Percentiles rank a stretch among this genome's conserved stretches.
Conservation (phyloP, 2,797 vertebrate species). For the Atherinosoma microstoma region DNA sequence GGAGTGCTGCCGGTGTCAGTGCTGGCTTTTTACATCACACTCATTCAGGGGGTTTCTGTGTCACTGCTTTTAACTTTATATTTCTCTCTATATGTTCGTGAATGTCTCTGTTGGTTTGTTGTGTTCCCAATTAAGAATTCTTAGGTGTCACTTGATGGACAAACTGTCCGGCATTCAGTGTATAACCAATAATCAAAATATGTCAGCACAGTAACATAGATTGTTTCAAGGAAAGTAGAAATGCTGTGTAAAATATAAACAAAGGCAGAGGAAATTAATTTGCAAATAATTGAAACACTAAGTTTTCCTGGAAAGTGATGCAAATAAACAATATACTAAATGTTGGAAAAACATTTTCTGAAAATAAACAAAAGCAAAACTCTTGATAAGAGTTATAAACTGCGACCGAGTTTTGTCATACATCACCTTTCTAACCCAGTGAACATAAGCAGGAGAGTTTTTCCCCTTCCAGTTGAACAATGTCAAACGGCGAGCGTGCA, state of each 20-base stretch:
- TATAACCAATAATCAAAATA: not conserved
- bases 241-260: not conserved
- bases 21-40: slow-evolving; percentile 26
- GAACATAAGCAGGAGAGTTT: not conserved
- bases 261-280: not conserved
- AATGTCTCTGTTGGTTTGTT: not conserved
- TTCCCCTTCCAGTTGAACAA: not conserved
- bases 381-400: too few relatives aligned
- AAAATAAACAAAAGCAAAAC: too few relatives aligned
- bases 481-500: too few relatives aligned
- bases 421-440: not conserved
- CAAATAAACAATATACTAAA: not conserved
- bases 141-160: not conserved
- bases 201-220: not conserved
- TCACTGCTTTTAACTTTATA: not conserved
- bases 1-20: slow-evolving; percentile 28
- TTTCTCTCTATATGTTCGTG: too few relatives aligned
- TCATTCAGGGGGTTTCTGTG: not conserved
- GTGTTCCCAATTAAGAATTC: too few relatives aligned
- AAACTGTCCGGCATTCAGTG: not conserved
- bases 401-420: too few relatives aligned
- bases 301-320: not conserved
- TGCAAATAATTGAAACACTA: too few relatives aligned
- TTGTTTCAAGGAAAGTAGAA: not conserved
- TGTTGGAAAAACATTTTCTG: not conserved